phyloP scores from a whole-genome alignment of 2,888 invertebrate species.

The Eupithecia tripunctaria region DNA sequence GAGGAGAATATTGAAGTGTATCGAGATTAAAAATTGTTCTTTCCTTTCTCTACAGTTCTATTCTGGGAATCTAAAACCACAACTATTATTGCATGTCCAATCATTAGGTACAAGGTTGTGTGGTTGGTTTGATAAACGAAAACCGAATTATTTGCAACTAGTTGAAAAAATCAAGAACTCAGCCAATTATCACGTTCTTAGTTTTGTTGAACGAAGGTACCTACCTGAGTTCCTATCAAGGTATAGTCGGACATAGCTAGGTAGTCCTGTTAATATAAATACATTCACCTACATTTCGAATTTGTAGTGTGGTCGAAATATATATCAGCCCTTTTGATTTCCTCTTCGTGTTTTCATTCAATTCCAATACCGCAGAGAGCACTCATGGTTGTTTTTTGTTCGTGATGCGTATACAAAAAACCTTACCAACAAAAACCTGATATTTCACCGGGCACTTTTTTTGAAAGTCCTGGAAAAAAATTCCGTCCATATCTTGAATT shows the following conservation, averaged over 20 bases:
- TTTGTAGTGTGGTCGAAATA: neutral
- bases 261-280: too few relatives aligned
- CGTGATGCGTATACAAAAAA: neutral
- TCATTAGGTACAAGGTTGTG: too few relatives aligned
- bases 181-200: too few relatives aligned
- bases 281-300: neutral
- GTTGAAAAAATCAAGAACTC: too few relatives aligned
- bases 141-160: too few relatives aligned
- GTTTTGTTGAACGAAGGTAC: too few relatives aligned
- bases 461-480: neutral
- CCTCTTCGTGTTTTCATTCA: neutral
- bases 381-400: neutral
- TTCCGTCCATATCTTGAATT: neutral
- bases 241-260: too few relatives aligned
- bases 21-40: neutral
- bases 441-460: neutral
- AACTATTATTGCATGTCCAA: too few relatives aligned
- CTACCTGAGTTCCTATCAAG: too few relatives aligned
- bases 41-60: neutral
- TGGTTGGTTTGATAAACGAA: too few relatives aligned
- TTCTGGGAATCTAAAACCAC: too few relatives aligned
- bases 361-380: neutral
- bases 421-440: neutral
- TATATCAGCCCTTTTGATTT: neutral
- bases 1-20: neutral